Base-by-base conservation (phyloP, 2,113 vertebrate species). In the Dicerorhinus sumatrensis region DNA sequence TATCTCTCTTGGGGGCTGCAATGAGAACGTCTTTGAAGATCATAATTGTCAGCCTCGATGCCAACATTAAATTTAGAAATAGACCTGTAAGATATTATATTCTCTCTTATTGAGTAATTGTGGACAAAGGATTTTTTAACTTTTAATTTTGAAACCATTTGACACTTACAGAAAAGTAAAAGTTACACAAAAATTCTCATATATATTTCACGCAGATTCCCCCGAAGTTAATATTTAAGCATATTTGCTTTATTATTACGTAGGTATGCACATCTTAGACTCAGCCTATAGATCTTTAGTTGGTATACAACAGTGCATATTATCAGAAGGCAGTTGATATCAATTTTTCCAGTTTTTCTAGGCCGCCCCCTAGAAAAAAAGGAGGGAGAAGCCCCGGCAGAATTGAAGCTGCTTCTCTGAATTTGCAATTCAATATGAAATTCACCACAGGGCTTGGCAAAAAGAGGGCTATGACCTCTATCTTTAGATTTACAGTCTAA, bases 51-150 rank as follows among this genome's bases (percentile, higher is more conserved):
- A 84, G 82, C 54, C 36, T 94, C 77, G 62, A 58, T 84, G 84
- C 70, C 46, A 84, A 73, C 33, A 72, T 94, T 79, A 89, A 92
- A 92, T 89, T 92, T 94, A 83, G 63, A 23, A 12, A 54, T 14
- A 54, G 12, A 54, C 12, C 51, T 54, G 6, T 54, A 97, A 54
- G 70, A 17, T 76, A 65, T 48, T 72, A 20, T 94, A 46, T 72
- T 96, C 58, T 86, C 48, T 94, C 56, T 84, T 92, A 56, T 70
- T 56, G 76, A 63, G 60, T 80, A 91, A 83, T 96, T 92, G 88
- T 83, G 21, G 63, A 42, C 42, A 48, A 73, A 25, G 42, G 13
- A 17, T 17, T 75, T 75, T 69, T n/a, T 36, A 21, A 76, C 21
- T 46, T 46, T 75, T 46, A 29, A 54, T 48, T 76, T 46, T 76